Conservation (phyloP, 2,113 vertebrate species). For the Python bivittatus region DNA sequence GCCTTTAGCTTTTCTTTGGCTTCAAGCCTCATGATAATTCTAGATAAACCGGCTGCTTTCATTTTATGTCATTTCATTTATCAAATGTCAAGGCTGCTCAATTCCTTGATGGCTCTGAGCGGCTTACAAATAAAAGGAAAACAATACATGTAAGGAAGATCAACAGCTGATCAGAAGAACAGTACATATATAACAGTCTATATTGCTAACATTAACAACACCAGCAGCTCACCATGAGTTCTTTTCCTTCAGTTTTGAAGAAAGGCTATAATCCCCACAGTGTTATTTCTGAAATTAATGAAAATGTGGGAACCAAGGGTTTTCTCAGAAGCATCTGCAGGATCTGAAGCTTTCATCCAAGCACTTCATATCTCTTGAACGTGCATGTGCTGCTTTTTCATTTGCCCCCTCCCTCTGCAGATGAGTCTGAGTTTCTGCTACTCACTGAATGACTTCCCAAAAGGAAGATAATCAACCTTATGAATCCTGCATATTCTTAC, state of each 20-base stretch:
- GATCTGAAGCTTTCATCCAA: not conserved
- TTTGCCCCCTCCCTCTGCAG: not conserved
- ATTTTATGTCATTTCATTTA: not conserved
- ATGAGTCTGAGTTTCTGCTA: constrained; percentile 15
- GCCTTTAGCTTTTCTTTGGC: not conserved
- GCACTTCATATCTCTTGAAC: not conserved
- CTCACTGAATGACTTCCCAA: constrained; percentile 15
- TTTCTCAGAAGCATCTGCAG: not conserved
- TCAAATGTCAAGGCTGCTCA: not conserved
- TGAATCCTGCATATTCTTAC: not conserved
- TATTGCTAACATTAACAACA: not conserved
- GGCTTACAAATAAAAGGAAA: not conserved
- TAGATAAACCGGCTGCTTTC: not conserved
- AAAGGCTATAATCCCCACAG: not conserved
- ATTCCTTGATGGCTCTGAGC: not conserved
- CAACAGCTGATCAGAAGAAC: not conserved
- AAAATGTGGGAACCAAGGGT: not conserved
- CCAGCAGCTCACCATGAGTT: not conserved
- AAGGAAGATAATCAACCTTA: not conserved
- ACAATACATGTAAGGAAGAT: not conserved
- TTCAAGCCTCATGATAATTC: not conserved
- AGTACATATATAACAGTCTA: not conserved
- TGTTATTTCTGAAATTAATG: constrained; percentile 8
- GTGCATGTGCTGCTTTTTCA: not conserved
- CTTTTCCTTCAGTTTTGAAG: not conserved